These are phyloP conservation scores for Phalacrocorax aristotelis DNA, from an alignment of 2,113 vertebrate genomes.

Conservation along the genomic window DNA sequence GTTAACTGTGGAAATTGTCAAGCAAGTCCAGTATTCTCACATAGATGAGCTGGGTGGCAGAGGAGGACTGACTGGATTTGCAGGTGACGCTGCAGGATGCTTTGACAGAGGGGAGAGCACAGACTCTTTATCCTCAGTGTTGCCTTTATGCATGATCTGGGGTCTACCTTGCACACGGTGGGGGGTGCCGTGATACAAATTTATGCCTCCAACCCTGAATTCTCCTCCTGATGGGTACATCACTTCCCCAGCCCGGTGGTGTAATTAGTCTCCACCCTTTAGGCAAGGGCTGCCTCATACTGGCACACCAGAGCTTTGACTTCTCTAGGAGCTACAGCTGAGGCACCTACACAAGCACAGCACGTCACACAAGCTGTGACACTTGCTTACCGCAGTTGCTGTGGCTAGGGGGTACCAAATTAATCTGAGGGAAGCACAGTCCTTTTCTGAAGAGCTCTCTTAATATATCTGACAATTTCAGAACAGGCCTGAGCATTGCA, in stretches of 20 bases:
- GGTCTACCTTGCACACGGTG: no score
- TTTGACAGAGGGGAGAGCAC: not conserved
- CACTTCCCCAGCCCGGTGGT: not conserved
- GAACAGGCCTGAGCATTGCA: not conserved
- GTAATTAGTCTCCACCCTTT: not conserved
- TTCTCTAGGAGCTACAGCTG: not conserved
- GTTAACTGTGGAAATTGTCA: not conserved
- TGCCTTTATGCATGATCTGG: fast-evolving
- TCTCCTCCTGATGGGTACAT: not conserved
- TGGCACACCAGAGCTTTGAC: not conserved
- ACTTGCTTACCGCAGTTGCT: not conserved
- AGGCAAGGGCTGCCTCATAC: not conserved
- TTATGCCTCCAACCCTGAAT: not conserved
- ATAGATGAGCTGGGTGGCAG: not conserved
- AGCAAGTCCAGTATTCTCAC: not conserved
- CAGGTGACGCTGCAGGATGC: not conserved
- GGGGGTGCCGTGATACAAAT: fast-evolving
- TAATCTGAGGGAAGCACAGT: not conserved
- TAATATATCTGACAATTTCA: not conserved
- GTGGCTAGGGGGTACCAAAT: not conserved
- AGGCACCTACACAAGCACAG: not conserved
- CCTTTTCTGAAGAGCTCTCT: not conserved
- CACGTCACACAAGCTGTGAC: not conserved
- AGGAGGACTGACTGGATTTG: not conserved
- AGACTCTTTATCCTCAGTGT: not conserved